phyloP scores from a whole-genome alignment of 37 sponge, comb jelly and placozoan genomes.

The Bolinopsis microptera region DNA sequence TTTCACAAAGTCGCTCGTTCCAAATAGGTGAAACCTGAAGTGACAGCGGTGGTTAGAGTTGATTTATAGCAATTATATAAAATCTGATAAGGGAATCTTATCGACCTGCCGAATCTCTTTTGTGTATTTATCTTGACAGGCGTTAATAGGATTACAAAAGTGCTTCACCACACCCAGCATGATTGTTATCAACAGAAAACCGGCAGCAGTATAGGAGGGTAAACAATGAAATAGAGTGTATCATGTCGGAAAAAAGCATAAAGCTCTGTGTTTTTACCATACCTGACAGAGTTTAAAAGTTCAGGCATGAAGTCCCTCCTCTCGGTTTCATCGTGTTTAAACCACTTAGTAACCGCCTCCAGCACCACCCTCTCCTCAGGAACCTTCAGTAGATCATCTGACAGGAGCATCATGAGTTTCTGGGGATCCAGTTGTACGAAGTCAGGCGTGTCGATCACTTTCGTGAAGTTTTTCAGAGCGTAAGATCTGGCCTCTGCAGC shows the following conservation, averaged over 20 bases:
- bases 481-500: conserved; percentile 24
- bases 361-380: conserved; percentile 25
- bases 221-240: no score
- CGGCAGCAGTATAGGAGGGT: no score
- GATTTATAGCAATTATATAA: neutral
- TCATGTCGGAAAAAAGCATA: no score
- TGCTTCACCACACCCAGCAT: no score
- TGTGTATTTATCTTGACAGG: no score
- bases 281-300: conserved; percentile 55
- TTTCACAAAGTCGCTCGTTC: conserved; percentile 11
- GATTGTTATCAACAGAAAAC: no score
- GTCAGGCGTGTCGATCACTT: neutral
- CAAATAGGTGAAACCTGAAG: conserved; percentile 65
- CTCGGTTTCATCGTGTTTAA: neutral
- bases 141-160: no score
- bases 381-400: conserved; percentile 19
- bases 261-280: no score
- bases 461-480: conserved; percentile 16
- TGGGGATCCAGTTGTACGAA: conserved; percentile 17
- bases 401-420: neutral
- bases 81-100: neutral
- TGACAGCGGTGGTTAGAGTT: neutral
- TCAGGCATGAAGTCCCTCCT: conserved; percentile 18
- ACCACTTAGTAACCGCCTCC: conserved; percentile 38
- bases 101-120: neutral